A percentile compares a stretch with the other conserved stretches of the same genome.
phyloP scores from a whole-genome alignment of 2,888 invertebrate species.

The Elegia similella region DNA sequence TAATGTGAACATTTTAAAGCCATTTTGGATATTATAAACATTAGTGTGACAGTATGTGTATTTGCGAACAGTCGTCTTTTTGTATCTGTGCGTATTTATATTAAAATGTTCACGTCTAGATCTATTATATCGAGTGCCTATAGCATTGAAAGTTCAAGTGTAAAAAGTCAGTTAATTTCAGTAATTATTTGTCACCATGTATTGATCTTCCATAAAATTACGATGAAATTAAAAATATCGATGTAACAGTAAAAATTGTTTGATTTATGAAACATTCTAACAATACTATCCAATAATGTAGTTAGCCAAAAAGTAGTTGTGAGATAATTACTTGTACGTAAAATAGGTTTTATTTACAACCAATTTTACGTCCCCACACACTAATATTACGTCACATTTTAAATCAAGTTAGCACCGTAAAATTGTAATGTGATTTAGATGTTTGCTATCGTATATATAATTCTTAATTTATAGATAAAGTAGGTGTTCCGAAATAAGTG shows the following conservation, averaged over 20 bases:
- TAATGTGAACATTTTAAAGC: conserved; percentile 76
- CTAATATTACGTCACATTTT: too few relatives aligned
- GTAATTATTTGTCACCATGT: conserved; percentile 80
- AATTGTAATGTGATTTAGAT: too few relatives aligned
- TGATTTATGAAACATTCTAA: conserved; percentile 47
- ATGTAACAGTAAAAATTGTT: conserved; percentile 75
- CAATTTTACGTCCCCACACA: too few relatives aligned
- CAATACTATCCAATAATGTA: not conserved
- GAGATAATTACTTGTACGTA: too few relatives aligned
- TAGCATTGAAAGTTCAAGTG: conserved; percentile 79
- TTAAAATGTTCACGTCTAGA: conserved; percentile 79
- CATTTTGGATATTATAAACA: conserved; percentile 71
- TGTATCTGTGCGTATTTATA: conserved; percentile 73
- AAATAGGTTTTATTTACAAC: too few relatives aligned
- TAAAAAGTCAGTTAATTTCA: conserved; percentile 79
- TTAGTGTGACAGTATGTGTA: conserved; percentile 70
- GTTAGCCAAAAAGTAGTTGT: not conserved
- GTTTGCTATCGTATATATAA: too few relatives aligned
- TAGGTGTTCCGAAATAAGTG: too few relatives aligned
- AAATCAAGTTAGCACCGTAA: too few relatives aligned
- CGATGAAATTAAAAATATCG: conserved; percentile 81
- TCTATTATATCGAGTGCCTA: conserved; percentile 81
- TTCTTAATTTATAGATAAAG: too few relatives aligned
- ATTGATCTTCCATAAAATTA: conserved; percentile 82
- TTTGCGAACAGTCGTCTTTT: conserved; percentile 69